phyloP scores from a whole-genome alignment of 2,113 vertebrate species.

The Ornithorhynchus anatinus region DNA sequence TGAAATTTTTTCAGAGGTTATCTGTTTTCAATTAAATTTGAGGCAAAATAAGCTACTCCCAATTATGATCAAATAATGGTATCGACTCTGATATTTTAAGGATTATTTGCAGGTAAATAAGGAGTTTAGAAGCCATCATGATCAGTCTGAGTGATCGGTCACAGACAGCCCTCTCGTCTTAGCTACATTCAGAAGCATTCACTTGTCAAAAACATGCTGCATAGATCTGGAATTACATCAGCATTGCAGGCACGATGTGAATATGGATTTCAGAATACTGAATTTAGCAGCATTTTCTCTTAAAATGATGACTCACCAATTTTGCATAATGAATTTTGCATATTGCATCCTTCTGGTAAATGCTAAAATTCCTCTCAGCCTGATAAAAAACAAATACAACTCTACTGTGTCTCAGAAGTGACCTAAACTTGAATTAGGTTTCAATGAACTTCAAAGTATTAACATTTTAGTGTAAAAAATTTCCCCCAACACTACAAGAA shows the following conservation, averaged over 20 bases:
- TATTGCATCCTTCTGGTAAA: slow-evolving; percentile 4
- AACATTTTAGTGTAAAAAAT: background rate
- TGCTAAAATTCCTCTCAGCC: background rate
- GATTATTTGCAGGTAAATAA: background rate
- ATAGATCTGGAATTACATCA: slow-evolving; percentile 26
- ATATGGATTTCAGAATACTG: slow-evolving; percentile 12
- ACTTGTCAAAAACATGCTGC: slow-evolving; percentile 24
- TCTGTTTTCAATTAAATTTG: background rate
- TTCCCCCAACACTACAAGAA: slow-evolving; percentile 12
- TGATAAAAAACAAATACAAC: slow-evolving; percentile 7
- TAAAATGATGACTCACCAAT: slow-evolving; percentile 18
- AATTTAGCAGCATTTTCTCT: slow-evolving; percentile 26
- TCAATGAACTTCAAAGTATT: background rate
- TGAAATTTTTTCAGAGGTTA: slow-evolving; percentile 18
- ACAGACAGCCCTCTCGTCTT: background rate
- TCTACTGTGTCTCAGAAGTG: slow-evolving; percentile 12
- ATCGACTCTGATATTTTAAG: background rate
- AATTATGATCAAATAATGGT: background rate
- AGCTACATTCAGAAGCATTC: background rate
- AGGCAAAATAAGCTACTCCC: slow-evolving; percentile 15
- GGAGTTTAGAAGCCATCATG: background rate
- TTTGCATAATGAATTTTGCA: background rate
- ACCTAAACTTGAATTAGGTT: background rate
- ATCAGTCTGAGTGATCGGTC: no score
- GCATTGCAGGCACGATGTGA: slow-evolving; percentile 24